Evolutionary conservation across 2,113 vertebrate species (phyloP).

Genomic region (Pseudopipra pipra): DNA sequence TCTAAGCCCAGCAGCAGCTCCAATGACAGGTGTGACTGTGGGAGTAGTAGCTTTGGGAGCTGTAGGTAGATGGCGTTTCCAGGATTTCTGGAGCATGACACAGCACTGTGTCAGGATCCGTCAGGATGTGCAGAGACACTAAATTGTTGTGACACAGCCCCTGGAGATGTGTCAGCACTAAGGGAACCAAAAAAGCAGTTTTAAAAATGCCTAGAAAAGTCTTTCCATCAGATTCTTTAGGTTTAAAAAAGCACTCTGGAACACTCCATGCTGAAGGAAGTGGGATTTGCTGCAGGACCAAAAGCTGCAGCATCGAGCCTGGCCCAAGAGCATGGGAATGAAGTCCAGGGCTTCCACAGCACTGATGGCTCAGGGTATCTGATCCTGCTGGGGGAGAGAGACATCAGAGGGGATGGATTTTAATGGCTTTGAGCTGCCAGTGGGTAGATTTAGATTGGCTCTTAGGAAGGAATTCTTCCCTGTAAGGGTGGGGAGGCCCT

Average conservation of each 20-base stretch:
- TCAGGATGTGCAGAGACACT: not conserved
- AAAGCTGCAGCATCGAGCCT: not conserved
- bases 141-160: not conserved
- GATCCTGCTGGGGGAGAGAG: not conserved
- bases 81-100: not conserved
- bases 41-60: not conserved
- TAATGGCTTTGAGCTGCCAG: not conserved
- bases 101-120: not conserved
- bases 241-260: not conserved
- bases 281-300: not conserved
- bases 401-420: not conserved
- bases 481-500: rapidly evolving
- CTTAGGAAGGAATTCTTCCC: not conserved
- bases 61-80: not conserved
- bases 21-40: not conserved
- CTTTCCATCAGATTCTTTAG: not conserved
- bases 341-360: not conserved
- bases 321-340: not conserved
- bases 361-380: not conserved
- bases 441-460: not conserved
- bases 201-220: not conserved
- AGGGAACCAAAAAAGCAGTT: not conserved
- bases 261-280: not conserved
- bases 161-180: conserved; percentile 2
- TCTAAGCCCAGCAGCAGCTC: not conserved